Percentiles rank a stretch among this genome's conserved stretches.
phyloP scores from a whole-genome alignment of 2,888 invertebrate species.

The Dryocosmus kuriphilus region DNA sequence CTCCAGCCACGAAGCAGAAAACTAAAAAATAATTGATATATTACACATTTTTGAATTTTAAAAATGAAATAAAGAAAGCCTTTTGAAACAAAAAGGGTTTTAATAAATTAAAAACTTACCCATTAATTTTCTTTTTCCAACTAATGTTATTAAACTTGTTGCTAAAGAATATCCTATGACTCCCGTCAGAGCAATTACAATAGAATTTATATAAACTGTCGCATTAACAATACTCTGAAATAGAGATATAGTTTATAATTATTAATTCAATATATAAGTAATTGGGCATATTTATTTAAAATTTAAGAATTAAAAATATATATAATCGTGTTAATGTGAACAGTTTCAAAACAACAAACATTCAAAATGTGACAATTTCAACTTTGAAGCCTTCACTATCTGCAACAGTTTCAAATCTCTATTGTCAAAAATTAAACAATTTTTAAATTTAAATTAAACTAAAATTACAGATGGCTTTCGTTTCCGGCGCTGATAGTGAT shows the following conservation, averaged over 20 bases:
- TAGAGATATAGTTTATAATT: background rate
- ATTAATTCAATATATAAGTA: too few relatives aligned
- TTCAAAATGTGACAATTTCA: too few relatives aligned
- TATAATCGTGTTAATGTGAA: too few relatives aligned
- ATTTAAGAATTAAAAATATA: too few relatives aligned
- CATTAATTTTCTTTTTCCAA: slow-evolving; percentile 80
- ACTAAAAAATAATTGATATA: slow-evolving; percentile 58
- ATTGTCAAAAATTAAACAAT: too few relatives aligned
- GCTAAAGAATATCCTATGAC: slow-evolving; percentile 83
- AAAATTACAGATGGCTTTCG: too few relatives aligned
- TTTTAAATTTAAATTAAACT: too few relatives aligned
- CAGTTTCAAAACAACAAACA: too few relatives aligned
- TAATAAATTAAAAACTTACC: slow-evolving; percentile 72
- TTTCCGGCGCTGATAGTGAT: too few relatives aligned
- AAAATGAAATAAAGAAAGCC: background rate
- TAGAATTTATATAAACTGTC: slow-evolving; percentile 84
- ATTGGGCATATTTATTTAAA: too few relatives aligned
- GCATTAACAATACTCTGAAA: slow-evolving; percentile 78
- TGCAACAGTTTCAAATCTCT: too few relatives aligned
- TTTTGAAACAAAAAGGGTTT: background rate
- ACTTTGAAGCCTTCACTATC: too few relatives aligned
- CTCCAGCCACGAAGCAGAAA: slow-evolving; percentile 72
- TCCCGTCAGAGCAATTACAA: slow-evolving; percentile 83
- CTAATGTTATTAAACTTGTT: slow-evolving; percentile 78
- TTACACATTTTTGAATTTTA: slow-evolving; percentile 19